phyloP scores from a whole-genome alignment of 2,113 vertebrate species.

The Hippotragus niger region DNA sequence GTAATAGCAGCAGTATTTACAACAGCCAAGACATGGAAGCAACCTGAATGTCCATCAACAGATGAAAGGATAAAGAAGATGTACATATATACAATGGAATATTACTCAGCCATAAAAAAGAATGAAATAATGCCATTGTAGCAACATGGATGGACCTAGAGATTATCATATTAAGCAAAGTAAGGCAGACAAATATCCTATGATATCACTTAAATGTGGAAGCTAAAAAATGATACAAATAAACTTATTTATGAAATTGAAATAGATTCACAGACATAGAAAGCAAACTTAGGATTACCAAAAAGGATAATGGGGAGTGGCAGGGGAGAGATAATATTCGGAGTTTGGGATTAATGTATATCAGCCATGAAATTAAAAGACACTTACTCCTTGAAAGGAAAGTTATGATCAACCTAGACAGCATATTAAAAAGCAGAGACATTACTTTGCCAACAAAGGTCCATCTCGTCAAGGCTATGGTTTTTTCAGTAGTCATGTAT shows the following conservation, averaged over 20 bases:
- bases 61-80: neutral
- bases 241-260: neutral
- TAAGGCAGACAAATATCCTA: neutral
- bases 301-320: neutral
- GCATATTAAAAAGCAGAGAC: neutral
- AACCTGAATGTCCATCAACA: neutral
- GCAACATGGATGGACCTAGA: neutral
- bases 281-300: neutral
- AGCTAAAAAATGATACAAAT: neutral
- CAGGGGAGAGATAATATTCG: neutral
- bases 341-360: neutral
- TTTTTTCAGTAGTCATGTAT: neutral
- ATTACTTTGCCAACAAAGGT: neutral
- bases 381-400: neutral
- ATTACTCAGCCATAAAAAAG: neutral
- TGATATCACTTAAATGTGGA: neutral
- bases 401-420: neutral
- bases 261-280: neutral
- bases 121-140: neutral
- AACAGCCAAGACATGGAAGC: neutral
- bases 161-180: neutral
- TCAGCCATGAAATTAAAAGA: neutral
- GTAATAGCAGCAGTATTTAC: neutral
- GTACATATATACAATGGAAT: neutral
- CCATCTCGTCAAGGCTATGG: neutral